Conservation (phyloP, 2,113 vertebrate genomes). For the Todiramphus saurophagus region DNA sequence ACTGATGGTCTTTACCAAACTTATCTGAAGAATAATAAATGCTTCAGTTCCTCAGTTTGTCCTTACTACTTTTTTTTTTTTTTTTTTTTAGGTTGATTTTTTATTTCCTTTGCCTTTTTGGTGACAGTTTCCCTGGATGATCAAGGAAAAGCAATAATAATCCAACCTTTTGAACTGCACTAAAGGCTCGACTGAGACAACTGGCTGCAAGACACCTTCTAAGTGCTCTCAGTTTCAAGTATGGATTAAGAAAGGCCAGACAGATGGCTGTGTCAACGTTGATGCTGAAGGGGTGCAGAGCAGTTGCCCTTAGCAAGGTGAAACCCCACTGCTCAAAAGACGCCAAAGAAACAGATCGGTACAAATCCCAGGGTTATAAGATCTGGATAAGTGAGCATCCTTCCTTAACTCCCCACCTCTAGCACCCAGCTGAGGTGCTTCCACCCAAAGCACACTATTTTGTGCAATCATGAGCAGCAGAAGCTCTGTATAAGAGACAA, state of each 20-base stretch:
- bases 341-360: not conserved
- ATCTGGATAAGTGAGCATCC: not conserved
- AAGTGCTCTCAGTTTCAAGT: not conserved
- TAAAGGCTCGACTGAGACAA: not conserved
- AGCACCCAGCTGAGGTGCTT: not conserved
- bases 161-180: not conserved
- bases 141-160: not conserved
- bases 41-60: constrained; percentile 29
- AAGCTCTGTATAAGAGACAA: not conserved
- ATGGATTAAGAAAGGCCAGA: not conserved
- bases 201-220: not conserved
- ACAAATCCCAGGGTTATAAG: not conserved
- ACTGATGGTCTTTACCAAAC: not conserved
- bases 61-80: constrained; percentile 7
- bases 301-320: not conserved
- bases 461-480: not conserved
- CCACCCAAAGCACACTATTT: not conserved
- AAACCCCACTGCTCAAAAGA: not conserved
- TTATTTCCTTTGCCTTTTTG: constrained; percentile 21
- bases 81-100: not conserved
- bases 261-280: not conserved
- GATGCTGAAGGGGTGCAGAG: not conserved
- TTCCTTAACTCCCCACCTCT: not conserved
- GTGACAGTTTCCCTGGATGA: constrained; percentile 1
- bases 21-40: constrained; percentile 51